A percentile compares a stretch with the other conserved stretches of the same genome.
Conservation (phyloP, 2,888 invertebrate species). For the Drosophila austrosaltans region DNA sequence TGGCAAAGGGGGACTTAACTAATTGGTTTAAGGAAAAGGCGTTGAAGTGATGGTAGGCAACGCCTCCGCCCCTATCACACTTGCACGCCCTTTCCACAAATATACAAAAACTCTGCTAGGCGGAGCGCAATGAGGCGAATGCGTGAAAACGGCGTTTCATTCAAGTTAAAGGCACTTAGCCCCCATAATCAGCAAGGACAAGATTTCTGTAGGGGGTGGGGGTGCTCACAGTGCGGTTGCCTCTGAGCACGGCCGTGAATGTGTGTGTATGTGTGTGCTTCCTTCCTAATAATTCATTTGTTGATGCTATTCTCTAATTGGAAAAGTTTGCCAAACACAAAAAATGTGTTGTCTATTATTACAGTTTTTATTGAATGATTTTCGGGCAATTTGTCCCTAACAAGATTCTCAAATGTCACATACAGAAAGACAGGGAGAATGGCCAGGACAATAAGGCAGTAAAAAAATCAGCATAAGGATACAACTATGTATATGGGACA, state of each 20-base stretch:
- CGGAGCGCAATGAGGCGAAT: conserved; percentile 62
- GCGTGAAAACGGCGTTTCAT: conserved; percentile 57
- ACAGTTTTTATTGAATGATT: conserved; percentile 21
- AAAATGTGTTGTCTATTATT: conserved; percentile 48
- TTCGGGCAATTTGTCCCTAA: conserved; percentile 9
- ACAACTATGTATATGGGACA: background rate
- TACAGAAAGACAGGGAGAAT: background rate
- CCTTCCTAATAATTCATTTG: conserved; percentile 39
- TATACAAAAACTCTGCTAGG: conserved; percentile 22
- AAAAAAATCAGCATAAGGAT: background rate
- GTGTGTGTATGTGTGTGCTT: background rate
- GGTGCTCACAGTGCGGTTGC: background rate
- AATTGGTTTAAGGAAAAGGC: conserved; percentile 63
- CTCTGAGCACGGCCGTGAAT: background rate
- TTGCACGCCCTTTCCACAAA: background rate
- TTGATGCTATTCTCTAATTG: conserved; percentile 62
- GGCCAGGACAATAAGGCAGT: background rate
- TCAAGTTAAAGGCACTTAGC: conserved; percentile 16
- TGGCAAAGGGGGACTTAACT: conserved; percentile 41
- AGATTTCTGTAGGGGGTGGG: background rate
- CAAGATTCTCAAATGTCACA: conserved; percentile 17
- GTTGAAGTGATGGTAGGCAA: conserved; percentile 10
- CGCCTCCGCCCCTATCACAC: background rate
- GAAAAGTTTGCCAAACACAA: conserved; percentile 60
- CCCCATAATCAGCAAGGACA: conserved; percentile 27